Percentiles rank a stretch among this genome's conserved stretches.
phyloP scores from a whole-genome alignment of 1,140 invertebrate genomes.

The Brevipalpus yothersi region DNA sequence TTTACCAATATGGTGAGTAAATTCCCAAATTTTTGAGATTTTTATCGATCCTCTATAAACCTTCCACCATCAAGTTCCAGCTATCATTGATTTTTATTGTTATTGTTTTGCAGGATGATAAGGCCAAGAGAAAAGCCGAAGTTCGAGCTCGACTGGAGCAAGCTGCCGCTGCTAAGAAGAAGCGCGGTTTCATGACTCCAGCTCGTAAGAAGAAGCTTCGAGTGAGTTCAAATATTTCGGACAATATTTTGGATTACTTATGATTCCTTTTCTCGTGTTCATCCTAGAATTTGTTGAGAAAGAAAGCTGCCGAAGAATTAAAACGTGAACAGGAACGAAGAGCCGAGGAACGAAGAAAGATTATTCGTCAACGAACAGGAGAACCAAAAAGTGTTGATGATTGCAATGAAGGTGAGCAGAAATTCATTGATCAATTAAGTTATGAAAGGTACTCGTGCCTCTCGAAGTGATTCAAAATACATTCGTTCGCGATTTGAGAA shows the following conservation, averaged over 20 bases:
- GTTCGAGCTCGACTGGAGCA: constrained; percentile 85
- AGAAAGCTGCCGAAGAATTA: constrained; percentile 97
- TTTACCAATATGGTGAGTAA: too few species aligned
- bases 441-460: too few species aligned
- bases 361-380: constrained; percentile 83
- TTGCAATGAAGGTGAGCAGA: constrained; percentile 49
- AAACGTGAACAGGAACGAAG: constrained; percentile 98
- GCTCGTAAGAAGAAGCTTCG: constrained; percentile 95
- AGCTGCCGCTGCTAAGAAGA: constrained; percentile 76
- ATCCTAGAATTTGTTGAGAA: constrained; percentile 59
- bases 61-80: too few species aligned
- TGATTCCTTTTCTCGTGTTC: not conserved
- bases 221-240: constrained; percentile 12
- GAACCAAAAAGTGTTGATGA: constrained; percentile 66
- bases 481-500: too few species aligned
- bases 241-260: not conserved
- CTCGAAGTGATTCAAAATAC: too few species aligned
- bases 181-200: constrained; percentile 77
- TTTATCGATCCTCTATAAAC: too few species aligned
- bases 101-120: constrained; percentile 12
- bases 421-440: not conserved
- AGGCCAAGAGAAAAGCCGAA: constrained; percentile 28
- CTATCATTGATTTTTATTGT: not conserved
- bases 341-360: constrained; percentile 85
- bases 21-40: too few species aligned